Percentiles rank a stretch among this genome's conserved stretches.
Evolutionary conservation across 2,888 invertebrate species (phyloP).

Genomic region (Patella caerulea): DNA sequence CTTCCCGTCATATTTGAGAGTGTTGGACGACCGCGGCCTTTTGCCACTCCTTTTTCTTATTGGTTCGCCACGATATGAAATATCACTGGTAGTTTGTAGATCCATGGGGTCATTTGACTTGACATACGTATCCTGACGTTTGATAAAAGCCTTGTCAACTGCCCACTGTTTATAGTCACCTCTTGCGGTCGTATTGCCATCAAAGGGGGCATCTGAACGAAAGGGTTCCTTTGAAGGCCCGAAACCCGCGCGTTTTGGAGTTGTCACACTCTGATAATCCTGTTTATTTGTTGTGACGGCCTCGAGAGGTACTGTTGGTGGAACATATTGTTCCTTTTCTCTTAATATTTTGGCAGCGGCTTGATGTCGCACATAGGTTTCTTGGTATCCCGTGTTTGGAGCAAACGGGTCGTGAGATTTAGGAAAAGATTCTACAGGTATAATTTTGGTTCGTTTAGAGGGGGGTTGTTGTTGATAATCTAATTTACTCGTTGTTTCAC

Average conservation of each 20-base stretch:
- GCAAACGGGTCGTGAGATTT: slow-evolving; percentile 59
- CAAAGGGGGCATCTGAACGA: slow-evolving; percentile 57
- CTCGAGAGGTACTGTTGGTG: slow-evolving; percentile 54
- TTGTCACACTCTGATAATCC: slow-evolving; percentile 45
- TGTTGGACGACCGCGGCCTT: slow-evolving; percentile 46
- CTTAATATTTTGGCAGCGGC: slow-evolving; percentile 43
- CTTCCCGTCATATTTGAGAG: background rate
- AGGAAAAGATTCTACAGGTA: slow-evolving; percentile 47
- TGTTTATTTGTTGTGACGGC: slow-evolving; percentile 50
- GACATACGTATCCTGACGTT: background rate
- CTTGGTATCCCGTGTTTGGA: slow-evolving; percentile 59
- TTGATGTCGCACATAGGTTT: slow-evolving; percentile 58
- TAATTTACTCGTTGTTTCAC: slow-evolving; percentile 50
- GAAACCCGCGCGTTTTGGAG: slow-evolving; percentile 41
- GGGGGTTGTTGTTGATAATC: slow-evolving; percentile 50
- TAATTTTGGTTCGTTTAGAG: slow-evolving; percentile 44
- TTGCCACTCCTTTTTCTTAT: slow-evolving; percentile 38
- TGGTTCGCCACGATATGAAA: slow-evolving; percentile 41
- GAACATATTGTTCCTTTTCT: slow-evolving; percentile 46
- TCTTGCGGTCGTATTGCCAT: slow-evolving; percentile 59
- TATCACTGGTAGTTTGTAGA: slow-evolving; percentile 37
- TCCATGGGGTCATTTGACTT: background rate
- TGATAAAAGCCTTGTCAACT: background rate
- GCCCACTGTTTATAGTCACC: slow-evolving; percentile 47
- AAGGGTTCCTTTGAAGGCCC: slow-evolving; percentile 54